Conservation (phyloP, 2,888 invertebrate species). For the Acleris holmiana region DNA sequence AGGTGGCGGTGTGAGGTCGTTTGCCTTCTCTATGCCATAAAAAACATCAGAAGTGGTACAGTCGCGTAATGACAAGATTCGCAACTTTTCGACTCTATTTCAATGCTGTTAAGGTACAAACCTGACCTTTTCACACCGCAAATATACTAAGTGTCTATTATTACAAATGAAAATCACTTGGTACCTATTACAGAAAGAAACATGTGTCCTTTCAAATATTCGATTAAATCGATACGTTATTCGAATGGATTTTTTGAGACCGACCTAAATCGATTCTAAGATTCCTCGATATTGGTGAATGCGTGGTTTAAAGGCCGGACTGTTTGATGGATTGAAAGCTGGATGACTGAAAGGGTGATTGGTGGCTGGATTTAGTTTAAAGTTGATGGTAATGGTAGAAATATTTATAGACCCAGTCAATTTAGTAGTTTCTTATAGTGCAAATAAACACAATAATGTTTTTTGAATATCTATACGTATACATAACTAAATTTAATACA, state of each 20-base stretch:
- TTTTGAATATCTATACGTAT: conserved; percentile 29
- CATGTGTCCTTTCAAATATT: conserved; percentile 5
- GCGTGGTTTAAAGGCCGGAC: neutral
- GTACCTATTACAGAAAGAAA: neutral
- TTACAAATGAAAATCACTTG: neutral
- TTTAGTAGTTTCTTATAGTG: conserved; percentile 12
- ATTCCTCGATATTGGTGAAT: neutral
- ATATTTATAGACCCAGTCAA: conserved; percentile 4
- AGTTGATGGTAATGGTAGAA: neutral
- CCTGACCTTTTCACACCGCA: too few species aligned
- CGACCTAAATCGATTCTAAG: neutral
- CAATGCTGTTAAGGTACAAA: too few species aligned
- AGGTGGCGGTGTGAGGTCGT: too few species aligned
- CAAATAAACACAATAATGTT: conserved; percentile 17
- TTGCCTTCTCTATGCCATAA: too few species aligned
- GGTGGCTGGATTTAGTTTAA: too few species aligned
- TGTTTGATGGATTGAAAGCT: neutral
- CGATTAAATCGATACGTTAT: conserved; percentile 11
- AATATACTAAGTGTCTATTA: too few species aligned
- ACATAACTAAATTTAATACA: conserved; percentile 14
- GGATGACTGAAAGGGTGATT: neutral
- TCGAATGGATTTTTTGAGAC: neutral
- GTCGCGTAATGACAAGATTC: too few species aligned
- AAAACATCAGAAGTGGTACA: too few species aligned
- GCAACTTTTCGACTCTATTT: too few species aligned